A percentile compares a stretch with the other conserved stretches of the same genome.
phyloP scores from a whole-genome alignment of 23 tunicate genomes.

The Ciona savignyi region DNA sequence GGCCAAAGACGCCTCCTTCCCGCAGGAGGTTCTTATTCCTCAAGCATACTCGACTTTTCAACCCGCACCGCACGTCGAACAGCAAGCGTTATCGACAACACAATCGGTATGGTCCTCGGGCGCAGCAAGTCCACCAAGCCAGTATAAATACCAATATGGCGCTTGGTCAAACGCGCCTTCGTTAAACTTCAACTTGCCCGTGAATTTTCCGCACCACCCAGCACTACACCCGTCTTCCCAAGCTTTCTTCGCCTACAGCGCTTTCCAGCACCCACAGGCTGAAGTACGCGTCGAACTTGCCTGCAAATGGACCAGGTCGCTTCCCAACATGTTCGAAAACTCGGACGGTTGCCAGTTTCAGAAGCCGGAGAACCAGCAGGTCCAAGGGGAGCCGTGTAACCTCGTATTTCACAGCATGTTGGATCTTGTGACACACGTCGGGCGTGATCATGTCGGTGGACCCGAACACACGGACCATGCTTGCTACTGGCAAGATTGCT shows the following conservation, averaged over 20 bases:
- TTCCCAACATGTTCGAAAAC: background rate
- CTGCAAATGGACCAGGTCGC: slow-evolving; percentile 39
- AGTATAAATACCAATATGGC: slow-evolving; percentile 23
- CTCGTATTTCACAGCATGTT: slow-evolving; percentile 31
- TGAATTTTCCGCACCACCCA: slow-evolving; percentile 25
- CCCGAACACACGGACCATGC: slow-evolving; percentile 68
- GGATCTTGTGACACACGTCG: slow-evolving; percentile 80
- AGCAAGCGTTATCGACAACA: background rate
- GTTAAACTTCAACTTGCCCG: slow-evolving; percentile 37
- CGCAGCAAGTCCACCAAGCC: background rate
- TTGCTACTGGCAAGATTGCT: slow-evolving; percentile 86
- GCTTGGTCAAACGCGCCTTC: slow-evolving; percentile 22
- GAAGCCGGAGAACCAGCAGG: background rate
- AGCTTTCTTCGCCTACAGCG: slow-evolving; percentile 8
- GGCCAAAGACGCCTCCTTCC: slow-evolving; percentile 4
- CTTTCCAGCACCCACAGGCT: slow-evolving; percentile 45
- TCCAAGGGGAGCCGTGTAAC: slow-evolving; percentile 44
- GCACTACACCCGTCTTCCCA: slow-evolving; percentile 11
- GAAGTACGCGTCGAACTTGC: slow-evolving; percentile 23
- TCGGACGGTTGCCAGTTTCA: background rate
- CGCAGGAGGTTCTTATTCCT: slow-evolving; percentile 15
- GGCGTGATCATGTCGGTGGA: slow-evolving; percentile 63
- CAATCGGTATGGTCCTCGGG: background rate
- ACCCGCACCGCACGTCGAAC: slow-evolving; percentile 6
- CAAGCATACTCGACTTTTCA: slow-evolving; percentile 17